Evolutionary conservation across 2,113 vertebrate species (phyloP).

Genomic region (Lophochroa leadbeateri): DNA sequence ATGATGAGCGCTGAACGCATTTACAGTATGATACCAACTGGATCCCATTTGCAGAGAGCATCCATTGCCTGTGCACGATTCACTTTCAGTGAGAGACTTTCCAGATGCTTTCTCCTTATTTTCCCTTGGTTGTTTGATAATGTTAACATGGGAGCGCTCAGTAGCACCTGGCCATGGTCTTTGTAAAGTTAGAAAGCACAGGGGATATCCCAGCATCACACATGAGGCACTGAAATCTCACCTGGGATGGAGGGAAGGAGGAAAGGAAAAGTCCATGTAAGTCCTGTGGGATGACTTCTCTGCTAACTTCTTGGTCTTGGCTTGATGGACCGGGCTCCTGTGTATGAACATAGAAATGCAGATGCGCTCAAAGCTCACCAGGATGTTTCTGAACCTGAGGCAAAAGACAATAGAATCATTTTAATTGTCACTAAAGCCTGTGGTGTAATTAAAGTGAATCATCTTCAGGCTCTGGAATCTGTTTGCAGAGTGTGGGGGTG

Average conservation of each 20-base stretch:
- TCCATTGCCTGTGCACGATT: not conserved
- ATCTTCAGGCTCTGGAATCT: not conserved
- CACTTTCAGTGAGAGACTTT: not conserved
- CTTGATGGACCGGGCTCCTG: not conserved
- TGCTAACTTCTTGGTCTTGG: not conserved
- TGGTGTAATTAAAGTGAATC: not conserved
- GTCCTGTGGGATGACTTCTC: not conserved
- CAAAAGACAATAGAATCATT: not conserved
- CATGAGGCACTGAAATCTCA: not conserved
- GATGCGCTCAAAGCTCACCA: accelerated
- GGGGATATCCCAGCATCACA: accelerated
- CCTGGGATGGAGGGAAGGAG: not conserved
- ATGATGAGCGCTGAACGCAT: not conserved
- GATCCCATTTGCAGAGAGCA: not conserved
- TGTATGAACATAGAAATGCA: not conserved
- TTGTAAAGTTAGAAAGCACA: not conserved
- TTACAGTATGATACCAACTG: not conserved
- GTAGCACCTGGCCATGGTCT: not conserved
- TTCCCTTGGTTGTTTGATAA: not conserved
- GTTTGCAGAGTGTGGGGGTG: not conserved
- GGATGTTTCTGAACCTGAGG: not conserved
- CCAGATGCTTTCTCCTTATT: not conserved
- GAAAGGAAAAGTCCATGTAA: not conserved
- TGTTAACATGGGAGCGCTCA: not conserved
- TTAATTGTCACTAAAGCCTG: not conserved